These are phyloP conservation scores for Drosophila asahinai DNA, from an alignment of 1,140 invertebrate genomes.

Conservation along the genomic window DNA sequence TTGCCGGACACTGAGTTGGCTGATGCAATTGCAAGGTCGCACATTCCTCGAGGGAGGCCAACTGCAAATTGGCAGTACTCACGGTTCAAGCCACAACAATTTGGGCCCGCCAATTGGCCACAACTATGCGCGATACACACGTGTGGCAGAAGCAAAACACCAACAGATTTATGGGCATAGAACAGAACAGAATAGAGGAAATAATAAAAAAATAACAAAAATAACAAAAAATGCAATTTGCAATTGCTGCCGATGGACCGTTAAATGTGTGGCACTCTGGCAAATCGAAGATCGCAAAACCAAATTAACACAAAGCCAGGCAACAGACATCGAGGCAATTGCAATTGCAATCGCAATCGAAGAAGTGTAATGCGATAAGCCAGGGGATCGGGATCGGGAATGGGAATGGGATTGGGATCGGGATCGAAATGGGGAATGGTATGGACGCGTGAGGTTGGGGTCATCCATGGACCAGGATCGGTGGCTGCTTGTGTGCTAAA, in stretches of 20 bases:
- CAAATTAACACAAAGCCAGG: constrained; percentile 73
- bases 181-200: constrained; percentile 23
- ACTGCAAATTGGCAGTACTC: constrained; percentile 46
- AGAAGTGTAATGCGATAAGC: constrained; percentile 77
- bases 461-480: constrained; percentile 43
- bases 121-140: constrained; percentile 55
- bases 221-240: constrained; percentile 70
- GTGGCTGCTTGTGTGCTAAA: constrained; percentile 67
- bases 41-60: constrained; percentile 59
- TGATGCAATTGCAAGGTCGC: constrained; percentile 64
- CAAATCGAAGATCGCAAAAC: constrained; percentile 65
- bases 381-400: constrained; percentile 7
- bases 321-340: constrained; percentile 39
- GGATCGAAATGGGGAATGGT: constrained; percentile 38
- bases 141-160: constrained; percentile 35
- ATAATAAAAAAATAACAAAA: constrained; percentile 23
- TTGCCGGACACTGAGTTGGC: constrained; percentile 17
- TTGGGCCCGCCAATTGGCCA: constrained; percentile 64
- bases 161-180: constrained; percentile 66
- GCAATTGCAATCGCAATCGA: constrained; percentile 47
- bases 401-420: constrained; percentile 15
- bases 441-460: constrained; percentile 74
- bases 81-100: constrained; percentile 65
- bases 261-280: constrained; percentile 70
- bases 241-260: constrained; percentile 60